A percentile compares a stretch with the other conserved stretches of the same genome.
phyloP scores from a whole-genome alignment of 2,888 invertebrate genomes.

The Brenthis hecate region DNA sequence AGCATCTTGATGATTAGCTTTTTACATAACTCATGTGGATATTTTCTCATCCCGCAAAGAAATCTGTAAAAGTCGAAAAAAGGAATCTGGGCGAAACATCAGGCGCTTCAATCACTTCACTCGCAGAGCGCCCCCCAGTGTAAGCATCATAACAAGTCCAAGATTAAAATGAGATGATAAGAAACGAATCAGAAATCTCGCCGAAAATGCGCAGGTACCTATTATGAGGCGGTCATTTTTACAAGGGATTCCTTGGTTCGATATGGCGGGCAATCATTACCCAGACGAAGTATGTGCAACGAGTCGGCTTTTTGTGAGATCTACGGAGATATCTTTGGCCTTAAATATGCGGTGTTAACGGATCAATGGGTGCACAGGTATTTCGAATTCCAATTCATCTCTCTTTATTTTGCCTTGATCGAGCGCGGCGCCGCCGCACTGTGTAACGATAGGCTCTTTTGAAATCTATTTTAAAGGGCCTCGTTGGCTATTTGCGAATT shows the following conservation, averaged over 20 bases:
- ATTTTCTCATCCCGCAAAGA: not conserved
- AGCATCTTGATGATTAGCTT: conserved; percentile 18
- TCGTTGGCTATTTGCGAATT: conserved; percentile 40
- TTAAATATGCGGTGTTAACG: conserved; percentile 65
- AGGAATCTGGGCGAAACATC: conserved; percentile 55
- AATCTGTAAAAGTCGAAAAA: conserved; percentile 44
- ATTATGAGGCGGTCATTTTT: conserved; percentile 77
- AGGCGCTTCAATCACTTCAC: conserved; percentile 62
- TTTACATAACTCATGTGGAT: conserved; percentile 48
- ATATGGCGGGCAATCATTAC: conserved; percentile 78
- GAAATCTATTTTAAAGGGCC: conserved; percentile 37
- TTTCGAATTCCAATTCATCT: conserved; percentile 54
- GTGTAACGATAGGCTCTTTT: conserved; percentile 41
- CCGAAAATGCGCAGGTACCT: conserved; percentile 73
- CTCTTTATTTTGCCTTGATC: conserved; percentile 44
- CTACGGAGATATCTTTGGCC: conserved; percentile 63
- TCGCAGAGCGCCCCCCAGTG: conserved; percentile 36
- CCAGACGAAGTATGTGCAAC: conserved; percentile 56
- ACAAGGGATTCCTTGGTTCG: conserved; percentile 74
- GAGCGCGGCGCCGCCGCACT: conserved; percentile 38
- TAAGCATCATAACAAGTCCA: conserved; percentile 65
- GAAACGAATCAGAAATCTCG: conserved; percentile 74
- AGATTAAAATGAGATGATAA: conserved; percentile 80
- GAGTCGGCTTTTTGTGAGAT: conserved; percentile 67
- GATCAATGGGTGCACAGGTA: conserved; percentile 61